Evolutionary conservation across 2,113 vertebrate species (phyloP), one percentile per base, ranked within the genome.

Genomic region (Rafetus swinhoei): DNA sequence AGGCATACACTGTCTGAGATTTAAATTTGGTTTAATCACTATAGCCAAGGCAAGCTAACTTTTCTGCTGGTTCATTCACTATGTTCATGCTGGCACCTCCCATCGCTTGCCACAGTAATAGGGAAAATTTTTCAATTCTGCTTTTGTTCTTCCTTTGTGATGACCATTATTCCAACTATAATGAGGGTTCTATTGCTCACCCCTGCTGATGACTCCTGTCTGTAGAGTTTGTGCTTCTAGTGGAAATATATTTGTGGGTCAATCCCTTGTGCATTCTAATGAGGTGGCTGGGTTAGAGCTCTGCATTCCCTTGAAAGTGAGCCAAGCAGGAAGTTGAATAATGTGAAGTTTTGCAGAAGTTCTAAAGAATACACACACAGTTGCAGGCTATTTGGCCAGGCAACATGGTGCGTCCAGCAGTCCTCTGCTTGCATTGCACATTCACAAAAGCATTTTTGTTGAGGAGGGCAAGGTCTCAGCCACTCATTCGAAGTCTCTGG

Each of bases 321-420:
- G 79, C 39, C 60, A 94, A 88, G 39, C 2, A 4, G 86, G 27
- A 94, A 96, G 81, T 62, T 62, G 79, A 91, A 65, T 45, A n/a
- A 3, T 5, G 2, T 0, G 8, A 74, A 85, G 95, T 69, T 88
- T 53, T 95, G 81, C 91, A 94, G 72, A 79, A 86, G 87, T 93
- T 92, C 80, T 82, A 50, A 79, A 93, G 76, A 92, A 54, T 62
- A 54, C 69, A 85, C 87, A n/a, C 10, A 21, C 50, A 81, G 3
- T 13, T 82, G 84, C 84, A 89, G 60, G 84, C 80, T 91, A 55
- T 72, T 86, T 96, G 90, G 86, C 94, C 62, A 55, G 57, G 77
- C 52, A 92, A 54, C 52, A 85, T 62, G 27, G 25, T 69, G 92
- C 52, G 24, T 96, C 91, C 35, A 92, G 25, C 77, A 77, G 90